Base-by-base conservation (phyloP, 2,888 invertebrate species). In the Drosophila anomalata region DNA sequence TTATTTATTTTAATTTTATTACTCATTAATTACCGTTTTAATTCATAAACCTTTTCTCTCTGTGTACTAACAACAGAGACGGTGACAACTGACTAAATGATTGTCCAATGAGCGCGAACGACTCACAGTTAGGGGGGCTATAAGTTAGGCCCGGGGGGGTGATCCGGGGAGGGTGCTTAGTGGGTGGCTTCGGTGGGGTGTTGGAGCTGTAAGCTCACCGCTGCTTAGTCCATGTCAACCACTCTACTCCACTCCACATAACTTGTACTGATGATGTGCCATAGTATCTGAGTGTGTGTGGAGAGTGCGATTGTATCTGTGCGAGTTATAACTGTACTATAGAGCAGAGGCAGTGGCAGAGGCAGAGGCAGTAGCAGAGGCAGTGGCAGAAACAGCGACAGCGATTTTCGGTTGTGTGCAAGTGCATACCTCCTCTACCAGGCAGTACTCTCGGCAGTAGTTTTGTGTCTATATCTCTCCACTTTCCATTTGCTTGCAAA, bases 401-500 rank as follows among this genome's bases (percentile, higher is more conserved):
- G 48, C 52, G 39, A 75, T 75, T 75, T 56, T 44, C 42, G 55
- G 54, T 36, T 66, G 50, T 71, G 48, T 72, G 62, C 65, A 88
- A 82, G 80, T 82, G 88, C 87, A 82, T 86, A 79, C 73, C 75
- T 86, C 53, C 75, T 86, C 53, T 69, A 58, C 76, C n/a, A n/a
- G n/a, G n/a, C n/a, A n/a, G 57, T 78, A 83, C 71, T 53, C 57
- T 61, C 54, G 60, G 67, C 54, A 58, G 67, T 80, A 68, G 70
- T 78, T 65, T 74, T 75, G 60, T 75, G 60, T 78, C 57, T 79
- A 55, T 78, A 67, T 70, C 65, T 88, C 44, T 68, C 79, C 77
- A 88, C 88, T 82, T 82, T 82, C 88, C 88, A 82, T 88, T 82
- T 79, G 63, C 83, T 82, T 79, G 63, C 83, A 62, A 69, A 65